These are phyloP conservation scores for Drosophila rubida DNA, from an alignment of 2,888 invertebrate genomes.

Conservation along the genomic window DNA sequence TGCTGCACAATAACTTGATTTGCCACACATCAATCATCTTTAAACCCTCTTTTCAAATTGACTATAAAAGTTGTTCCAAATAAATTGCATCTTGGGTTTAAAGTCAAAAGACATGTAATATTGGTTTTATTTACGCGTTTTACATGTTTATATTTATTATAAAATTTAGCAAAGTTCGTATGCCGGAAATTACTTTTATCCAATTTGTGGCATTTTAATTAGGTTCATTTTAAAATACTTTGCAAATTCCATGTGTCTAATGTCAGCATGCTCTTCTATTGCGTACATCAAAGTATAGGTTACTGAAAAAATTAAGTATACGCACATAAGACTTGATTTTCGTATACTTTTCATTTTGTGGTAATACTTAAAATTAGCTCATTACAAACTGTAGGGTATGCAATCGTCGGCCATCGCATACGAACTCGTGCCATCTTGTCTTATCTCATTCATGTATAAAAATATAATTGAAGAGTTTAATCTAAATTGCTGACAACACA, in stretches of 20 bases:
- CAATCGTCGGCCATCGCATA: background rate
- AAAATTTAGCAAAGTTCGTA: background rate
- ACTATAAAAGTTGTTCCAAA: too few relatives aligned
- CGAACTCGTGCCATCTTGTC: background rate
- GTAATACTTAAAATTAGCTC: too few relatives aligned
- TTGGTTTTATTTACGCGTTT: background rate
- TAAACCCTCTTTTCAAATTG: too few relatives aligned
- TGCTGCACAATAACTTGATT: background rate
- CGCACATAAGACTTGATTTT: too few relatives aligned
- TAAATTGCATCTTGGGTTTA: too few relatives aligned
- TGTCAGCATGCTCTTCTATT: too few relatives aligned
- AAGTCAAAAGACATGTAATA: background rate
- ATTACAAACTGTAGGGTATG: too few relatives aligned
- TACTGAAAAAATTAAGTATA: too few relatives aligned
- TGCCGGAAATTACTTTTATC: background rate
- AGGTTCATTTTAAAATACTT: background rate
- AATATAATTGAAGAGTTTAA: slow-evolving; percentile 6
- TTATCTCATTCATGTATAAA: background rate
- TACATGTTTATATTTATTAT: background rate
- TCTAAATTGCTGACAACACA: background rate
- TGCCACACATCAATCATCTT: background rate
- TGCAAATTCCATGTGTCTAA: too few relatives aligned
- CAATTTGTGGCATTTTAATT: background rate
- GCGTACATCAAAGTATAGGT: too few relatives aligned
- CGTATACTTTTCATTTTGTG: too few relatives aligned